Conservation (phyloP, 2,888 invertebrate genomes). For the Platycheirus albimanus region DNA sequence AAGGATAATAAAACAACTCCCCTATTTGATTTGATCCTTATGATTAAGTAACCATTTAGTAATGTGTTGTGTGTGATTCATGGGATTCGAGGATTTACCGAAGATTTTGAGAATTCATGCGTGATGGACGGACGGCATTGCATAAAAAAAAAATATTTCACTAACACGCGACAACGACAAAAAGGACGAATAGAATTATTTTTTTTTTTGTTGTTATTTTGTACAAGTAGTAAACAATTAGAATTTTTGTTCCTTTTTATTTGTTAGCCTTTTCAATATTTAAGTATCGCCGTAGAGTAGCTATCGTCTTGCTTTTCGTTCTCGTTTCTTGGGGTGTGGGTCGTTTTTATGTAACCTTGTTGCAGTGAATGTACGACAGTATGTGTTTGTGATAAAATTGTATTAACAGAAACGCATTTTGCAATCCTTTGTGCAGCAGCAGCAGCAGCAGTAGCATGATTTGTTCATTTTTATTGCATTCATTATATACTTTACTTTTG, state of each 20-base stretch:
- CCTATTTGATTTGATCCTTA: slow-evolving; percentile 41
- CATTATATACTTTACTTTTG: slow-evolving; percentile 45
- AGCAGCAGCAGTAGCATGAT: slow-evolving; percentile 41
- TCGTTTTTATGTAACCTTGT: slow-evolving; percentile 69
- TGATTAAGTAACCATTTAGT: slow-evolving; percentile 68
- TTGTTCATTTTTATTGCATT: slow-evolving; percentile 53
- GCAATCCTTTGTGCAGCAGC: slow-evolving; percentile 61
- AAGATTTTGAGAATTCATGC: slow-evolving; percentile 48
- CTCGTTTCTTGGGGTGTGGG: slow-evolving; percentile 50
- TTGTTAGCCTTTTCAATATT: slow-evolving; percentile 7
- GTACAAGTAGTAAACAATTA: slow-evolving; percentile 49
- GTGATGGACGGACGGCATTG: slow-evolving; percentile 64
- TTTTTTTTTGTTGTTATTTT: slow-evolving; percentile 11
- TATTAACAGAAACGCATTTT: slow-evolving; percentile 63
- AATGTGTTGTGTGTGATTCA: slow-evolving; percentile 57
- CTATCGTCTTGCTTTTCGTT: not conserved
- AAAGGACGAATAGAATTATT: slow-evolving; percentile 3
- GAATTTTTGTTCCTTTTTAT: no score
- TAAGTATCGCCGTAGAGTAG: slow-evolving; percentile 35
- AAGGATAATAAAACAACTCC: slow-evolving; percentile 22
- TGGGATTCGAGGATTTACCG: slow-evolving; percentile 44
- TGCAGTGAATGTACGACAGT: slow-evolving; percentile 28
- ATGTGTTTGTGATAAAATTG: slow-evolving; percentile 34
- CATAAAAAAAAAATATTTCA: slow-evolving; percentile 45
- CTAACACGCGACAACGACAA: slow-evolving; percentile 49